A percentile compares a stretch with the other conserved stretches of the same genome.
phyloP scores from a whole-genome alignment of 2,797 vertebrate species.

The Lacerta bilineata region DNA sequence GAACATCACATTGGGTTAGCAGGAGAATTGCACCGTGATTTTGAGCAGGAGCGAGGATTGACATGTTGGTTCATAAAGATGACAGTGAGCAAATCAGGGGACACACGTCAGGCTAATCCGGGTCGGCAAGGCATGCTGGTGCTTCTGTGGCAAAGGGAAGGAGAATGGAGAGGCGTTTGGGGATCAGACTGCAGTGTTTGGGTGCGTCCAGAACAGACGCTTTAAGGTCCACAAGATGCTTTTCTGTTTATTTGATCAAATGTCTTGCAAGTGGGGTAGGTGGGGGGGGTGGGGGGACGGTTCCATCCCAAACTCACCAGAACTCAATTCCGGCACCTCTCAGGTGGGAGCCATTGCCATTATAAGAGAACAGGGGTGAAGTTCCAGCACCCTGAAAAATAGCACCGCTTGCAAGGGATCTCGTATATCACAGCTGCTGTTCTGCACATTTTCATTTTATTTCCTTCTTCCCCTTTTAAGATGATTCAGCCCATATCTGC shows the following conservation, averaged over 20 bases:
- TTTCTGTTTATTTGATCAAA: not conserved
- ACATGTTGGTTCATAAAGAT: conserved; percentile 27
- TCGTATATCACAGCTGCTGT: not conserved
- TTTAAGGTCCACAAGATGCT: not conserved
- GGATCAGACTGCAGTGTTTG: not conserved
- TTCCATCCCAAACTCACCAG: too few species aligned
- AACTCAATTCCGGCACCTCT: too few species aligned
- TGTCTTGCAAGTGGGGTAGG: not conserved
- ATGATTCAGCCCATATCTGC: conserved; percentile 1
- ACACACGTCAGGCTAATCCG: conserved; percentile 8
- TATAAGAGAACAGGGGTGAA: too few species aligned
- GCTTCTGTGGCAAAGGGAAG: not conserved
- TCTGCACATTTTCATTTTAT: not conserved
- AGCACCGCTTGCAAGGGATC: not conserved
- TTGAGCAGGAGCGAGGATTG: not conserved
- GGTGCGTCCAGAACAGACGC: not conserved
- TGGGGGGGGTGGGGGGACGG: too few species aligned
- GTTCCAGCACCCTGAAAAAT: too few species aligned
- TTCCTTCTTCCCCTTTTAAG: not conserved
- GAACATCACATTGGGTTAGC: conserved; percentile 32
- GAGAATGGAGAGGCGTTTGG: not conserved
- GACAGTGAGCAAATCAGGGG: conserved; percentile 8
- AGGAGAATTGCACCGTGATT: not conserved
- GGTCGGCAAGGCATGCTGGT: conserved; percentile 8
- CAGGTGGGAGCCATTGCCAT: too few species aligned